Conservation (phyloP, 2,888 invertebrate species). For the Periphyllus acericola region DNA sequence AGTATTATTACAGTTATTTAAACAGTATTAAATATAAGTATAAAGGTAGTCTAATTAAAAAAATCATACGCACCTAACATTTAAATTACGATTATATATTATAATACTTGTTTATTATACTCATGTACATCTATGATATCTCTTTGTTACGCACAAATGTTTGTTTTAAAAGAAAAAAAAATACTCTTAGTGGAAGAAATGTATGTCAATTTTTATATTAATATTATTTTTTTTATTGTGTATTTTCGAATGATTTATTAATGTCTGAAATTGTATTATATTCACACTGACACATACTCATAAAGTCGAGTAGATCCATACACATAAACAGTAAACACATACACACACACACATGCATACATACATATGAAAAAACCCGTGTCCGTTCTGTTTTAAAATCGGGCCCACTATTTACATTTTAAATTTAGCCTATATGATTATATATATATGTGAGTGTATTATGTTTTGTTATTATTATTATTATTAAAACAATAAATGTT, state of each 20-base stretch:
- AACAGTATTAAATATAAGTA: constrained; percentile 44
- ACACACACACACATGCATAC: neutral
- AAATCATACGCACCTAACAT: constrained; percentile 32
- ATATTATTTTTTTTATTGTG: constrained; percentile 25
- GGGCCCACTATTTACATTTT: neutral
- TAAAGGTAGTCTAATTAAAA: constrained; percentile 19
- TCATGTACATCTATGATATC: constrained; percentile 4
- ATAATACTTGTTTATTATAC: neutral
- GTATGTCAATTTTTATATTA: constrained; percentile 45
- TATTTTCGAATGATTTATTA: constrained; percentile 9
- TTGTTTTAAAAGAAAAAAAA: constrained; percentile 2
- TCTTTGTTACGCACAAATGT: constrained; percentile 33
- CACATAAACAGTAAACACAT: neutral
- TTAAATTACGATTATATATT: neutral
- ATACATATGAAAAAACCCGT: neutral
- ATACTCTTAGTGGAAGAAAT: neutral
- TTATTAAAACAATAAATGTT: constrained; percentile 59
- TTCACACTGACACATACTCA: neutral
- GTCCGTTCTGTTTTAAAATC: constrained; percentile 10
- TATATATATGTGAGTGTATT: constrained; percentile 42
- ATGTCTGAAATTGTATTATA: neutral
- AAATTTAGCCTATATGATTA: constrained; percentile 8
- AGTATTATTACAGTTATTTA: constrained; percentile 47
- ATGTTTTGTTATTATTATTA: constrained; percentile 59
- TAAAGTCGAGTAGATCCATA: neutral